Evolutionary conservation across 2,113 vertebrate genomes (phyloP), one percentile per base, ranked within the genome.

Genomic region (Xiphias gladius): DNA sequence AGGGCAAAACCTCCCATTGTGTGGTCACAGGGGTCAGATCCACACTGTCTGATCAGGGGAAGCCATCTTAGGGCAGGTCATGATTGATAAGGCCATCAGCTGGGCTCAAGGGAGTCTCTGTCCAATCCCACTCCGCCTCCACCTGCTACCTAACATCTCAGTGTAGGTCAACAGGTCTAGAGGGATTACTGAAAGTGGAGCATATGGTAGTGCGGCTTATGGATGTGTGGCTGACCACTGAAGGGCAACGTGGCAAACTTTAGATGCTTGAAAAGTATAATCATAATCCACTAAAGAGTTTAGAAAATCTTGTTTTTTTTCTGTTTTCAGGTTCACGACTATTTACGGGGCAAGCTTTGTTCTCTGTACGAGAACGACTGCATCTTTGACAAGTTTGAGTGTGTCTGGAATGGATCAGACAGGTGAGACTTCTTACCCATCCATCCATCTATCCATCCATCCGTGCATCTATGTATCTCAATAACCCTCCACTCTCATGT

Each of bases 331-430:
- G 98, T 99, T 32, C 98, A 99, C 0, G 98, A 99, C 92, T 99
- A 99, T 93, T 95, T 99, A 91, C 95, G 98, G 76, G 98, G 97
- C 90, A 99, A 99, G 90, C 90, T 99, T 57, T 99, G 97, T 89
- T 99, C 98, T 0, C 96, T 99, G 73, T 99, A 99, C 0, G 98
- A 99, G 95, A 99, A 99, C 0, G 98, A 99, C 94, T 99, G 98
- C 96, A 99, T 99, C 96, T 99, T 99, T 54, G 98, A 99, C 95
- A 99, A 99, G 94, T 99, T 99, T 43, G 98, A 99, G 93, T 99
- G 98, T 22, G 98, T 98, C 70, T 99, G 98, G 98, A 99, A 99
- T 8, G 98, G 98, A 17, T 96, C 98, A 1, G 98, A 99, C 96
- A 99, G 97, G 98, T 99, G 84, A 95, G 95, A 73, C 48, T n/a